A percentile compares a stretch with the other conserved stretches of the same genome.
Evolutionary conservation across 2,113 vertebrate species (phyloP).

Genomic region (Enhydra lutris): DNA sequence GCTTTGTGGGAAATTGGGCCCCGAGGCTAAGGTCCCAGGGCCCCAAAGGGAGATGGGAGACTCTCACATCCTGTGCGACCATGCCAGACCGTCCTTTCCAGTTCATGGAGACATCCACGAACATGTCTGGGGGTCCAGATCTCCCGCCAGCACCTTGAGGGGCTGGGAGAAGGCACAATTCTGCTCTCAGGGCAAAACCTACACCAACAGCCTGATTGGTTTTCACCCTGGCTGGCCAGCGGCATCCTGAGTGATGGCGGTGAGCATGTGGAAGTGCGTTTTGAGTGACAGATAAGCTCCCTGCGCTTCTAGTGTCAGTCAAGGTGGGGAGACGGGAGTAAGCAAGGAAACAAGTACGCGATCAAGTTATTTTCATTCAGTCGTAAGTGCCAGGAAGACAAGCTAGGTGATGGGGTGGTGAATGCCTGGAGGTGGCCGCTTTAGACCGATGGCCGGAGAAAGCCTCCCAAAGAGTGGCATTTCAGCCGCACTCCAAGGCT

Average conservation of each 20-base stretch:
- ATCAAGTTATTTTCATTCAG: not conserved
- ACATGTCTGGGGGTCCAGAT: not conserved
- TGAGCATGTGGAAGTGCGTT: not conserved
- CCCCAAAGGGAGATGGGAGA: not conserved
- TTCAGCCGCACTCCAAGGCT: not conserved
- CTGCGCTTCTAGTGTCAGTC: not conserved
- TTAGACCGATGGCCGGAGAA: not conserved
- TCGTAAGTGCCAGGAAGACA: not conserved
- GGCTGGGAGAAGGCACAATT: not conserved
- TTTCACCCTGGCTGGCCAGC: not conserved
- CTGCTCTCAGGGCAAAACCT: not conserved
- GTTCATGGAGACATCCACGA: not conserved
- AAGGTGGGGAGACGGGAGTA: not conserved
- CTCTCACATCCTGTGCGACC: accelerated
- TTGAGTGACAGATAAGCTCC: not conserved
- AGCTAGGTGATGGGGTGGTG: not conserved
- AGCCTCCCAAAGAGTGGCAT: not conserved
- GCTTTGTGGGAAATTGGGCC: no score
- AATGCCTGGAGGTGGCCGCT: not conserved
- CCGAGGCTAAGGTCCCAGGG: accelerated
- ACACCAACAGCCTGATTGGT: not conserved
- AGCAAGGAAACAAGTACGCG: not conserved
- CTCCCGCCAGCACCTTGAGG: not conserved
- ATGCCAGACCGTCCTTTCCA: accelerated
- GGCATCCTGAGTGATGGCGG: not conserved